phyloP scores from a whole-genome alignment of 2,888 invertebrate genomes.

The Epicampocera succincta region DNA sequence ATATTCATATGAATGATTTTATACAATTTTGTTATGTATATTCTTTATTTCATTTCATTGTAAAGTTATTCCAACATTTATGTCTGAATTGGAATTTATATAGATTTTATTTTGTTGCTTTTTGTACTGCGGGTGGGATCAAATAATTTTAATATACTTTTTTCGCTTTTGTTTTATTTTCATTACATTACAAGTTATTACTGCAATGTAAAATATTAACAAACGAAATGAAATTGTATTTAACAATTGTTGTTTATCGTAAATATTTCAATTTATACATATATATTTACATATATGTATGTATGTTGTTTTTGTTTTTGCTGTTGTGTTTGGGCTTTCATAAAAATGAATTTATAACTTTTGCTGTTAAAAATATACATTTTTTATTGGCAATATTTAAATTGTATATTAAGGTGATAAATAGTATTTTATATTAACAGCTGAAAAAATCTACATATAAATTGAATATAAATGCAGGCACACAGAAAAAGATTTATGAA shows the following conservation, averaged over 20 bases:
- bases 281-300: no score
- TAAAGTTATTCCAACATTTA: not conserved
- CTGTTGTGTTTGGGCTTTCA: no score
- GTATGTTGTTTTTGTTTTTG: not conserved
- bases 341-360: constrained; percentile 5
- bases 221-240: constrained; percentile 23
- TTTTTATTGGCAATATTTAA: constrained; percentile 32
- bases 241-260: constrained; percentile 52
- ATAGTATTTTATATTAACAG: constrained; percentile 45
- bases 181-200: constrained; percentile 20
- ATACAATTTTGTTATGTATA: constrained; percentile 46
- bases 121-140: constrained; percentile 4
- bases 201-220: constrained; percentile 32
- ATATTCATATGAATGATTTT: constrained; percentile 53
- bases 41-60: constrained; percentile 10
- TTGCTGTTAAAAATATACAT: constrained; percentile 3
- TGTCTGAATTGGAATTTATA: constrained; percentile 45
- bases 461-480: constrained; percentile 44
- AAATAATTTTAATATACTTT: constrained; percentile 1
- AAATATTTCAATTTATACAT: constrained; percentile 43
- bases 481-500: constrained; percentile 28
- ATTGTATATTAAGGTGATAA: constrained; percentile 42
- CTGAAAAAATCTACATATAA: constrained; percentile 37
- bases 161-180: not conserved
- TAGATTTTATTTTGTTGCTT: not conserved